These are phyloP conservation scores for Heteronetta atricapilla DNA, from an alignment of 2,113 vertebrate species.

Conservation along the genomic window DNA sequence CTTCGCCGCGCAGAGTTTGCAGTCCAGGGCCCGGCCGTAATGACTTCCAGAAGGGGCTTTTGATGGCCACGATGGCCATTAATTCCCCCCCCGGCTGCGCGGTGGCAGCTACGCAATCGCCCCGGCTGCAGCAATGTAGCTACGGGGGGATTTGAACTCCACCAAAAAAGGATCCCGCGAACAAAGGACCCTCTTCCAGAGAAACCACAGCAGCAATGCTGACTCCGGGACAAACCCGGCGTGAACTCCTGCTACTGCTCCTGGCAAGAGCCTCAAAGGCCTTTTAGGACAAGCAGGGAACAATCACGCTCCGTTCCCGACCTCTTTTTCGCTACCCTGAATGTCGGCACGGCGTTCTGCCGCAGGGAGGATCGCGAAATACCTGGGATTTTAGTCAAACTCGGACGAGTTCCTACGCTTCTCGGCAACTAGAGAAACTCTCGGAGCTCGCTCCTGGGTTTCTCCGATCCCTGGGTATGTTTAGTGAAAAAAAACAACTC, in stretches of 20 bases:
- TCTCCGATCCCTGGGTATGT: fast-evolving
- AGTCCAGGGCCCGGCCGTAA: background rate
- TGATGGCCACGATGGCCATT: too few species aligned
- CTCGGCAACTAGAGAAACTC: background rate
- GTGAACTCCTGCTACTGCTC: background rate
- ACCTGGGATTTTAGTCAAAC: background rate
- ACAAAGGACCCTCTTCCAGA: background rate
- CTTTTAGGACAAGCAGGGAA: background rate
- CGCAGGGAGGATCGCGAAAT: background rate
- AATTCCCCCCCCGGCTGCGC: too few species aligned
- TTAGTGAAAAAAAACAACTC: too few species aligned
- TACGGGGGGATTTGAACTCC: background rate
- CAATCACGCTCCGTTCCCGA: background rate
- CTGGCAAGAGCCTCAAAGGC: background rate
- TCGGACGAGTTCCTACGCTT: background rate
- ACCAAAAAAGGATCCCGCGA: background rate
- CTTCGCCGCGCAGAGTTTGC: background rate
- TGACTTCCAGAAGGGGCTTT: background rate
- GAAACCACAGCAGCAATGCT: background rate
- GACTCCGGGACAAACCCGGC: background rate
- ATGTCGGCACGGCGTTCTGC: background rate
- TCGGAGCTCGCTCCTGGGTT: background rate
- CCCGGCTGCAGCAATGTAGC: background rate
- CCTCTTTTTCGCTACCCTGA: background rate
- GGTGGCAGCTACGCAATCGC: background rate